phyloP scores from a whole-genome alignment of 2,113 vertebrate species.

The Pyxicephalus adspersus region DNA sequence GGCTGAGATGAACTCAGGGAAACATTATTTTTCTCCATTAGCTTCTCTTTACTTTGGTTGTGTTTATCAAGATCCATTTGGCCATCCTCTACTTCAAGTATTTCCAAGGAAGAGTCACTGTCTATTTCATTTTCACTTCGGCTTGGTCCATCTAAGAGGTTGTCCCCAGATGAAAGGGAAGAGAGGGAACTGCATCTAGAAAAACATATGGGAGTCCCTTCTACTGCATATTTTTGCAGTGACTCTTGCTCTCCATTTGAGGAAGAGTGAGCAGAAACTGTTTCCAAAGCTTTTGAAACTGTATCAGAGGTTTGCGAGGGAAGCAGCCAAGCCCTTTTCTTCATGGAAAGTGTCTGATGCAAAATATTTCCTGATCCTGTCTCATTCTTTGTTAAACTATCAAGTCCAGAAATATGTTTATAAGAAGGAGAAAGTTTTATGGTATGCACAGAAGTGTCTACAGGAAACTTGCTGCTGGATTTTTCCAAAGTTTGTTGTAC shows the following conservation, averaged over 20 bases:
- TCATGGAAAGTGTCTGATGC: slow-evolving; percentile 7
- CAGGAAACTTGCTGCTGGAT: slow-evolving; percentile 64
- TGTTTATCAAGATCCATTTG: slow-evolving; percentile 74
- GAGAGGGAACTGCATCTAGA: slow-evolving; percentile 94
- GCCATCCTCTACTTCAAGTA: slow-evolving; percentile 59
- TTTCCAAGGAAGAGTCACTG: slow-evolving; percentile 76
- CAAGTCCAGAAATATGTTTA: slow-evolving; percentile 84
- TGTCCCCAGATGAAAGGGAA: slow-evolving; percentile 90
- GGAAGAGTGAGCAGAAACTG: slow-evolving; percentile 69
- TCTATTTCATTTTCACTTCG: slow-evolving; percentile 81
- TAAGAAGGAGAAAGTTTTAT: slow-evolving; percentile 93
- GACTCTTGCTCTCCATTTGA: slow-evolving; percentile 76
- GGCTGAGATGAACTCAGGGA: slow-evolving; percentile 67
- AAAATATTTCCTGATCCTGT: neutral
- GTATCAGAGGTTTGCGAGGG: slow-evolving; percentile 68
- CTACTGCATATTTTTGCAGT: slow-evolving; percentile 85
- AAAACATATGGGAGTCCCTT: slow-evolving; percentile 90
- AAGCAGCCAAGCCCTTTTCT: slow-evolving; percentile 32
- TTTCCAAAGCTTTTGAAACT: slow-evolving; percentile 79
- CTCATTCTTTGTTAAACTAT: slow-evolving; percentile 71
- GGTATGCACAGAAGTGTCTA: slow-evolving; percentile 80
- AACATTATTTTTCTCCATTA: neutral
- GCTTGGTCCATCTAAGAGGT: slow-evolving; percentile 78
- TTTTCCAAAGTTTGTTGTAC: slow-evolving; percentile 61
- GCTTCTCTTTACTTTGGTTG: slow-evolving; percentile 61